A percentile compares a stretch with the other conserved stretches of the same genome.
Evolutionary conservation across 2,797 vertebrate species (phyloP).

Genomic region (Tokudaia tokunoshimensis): DNA sequence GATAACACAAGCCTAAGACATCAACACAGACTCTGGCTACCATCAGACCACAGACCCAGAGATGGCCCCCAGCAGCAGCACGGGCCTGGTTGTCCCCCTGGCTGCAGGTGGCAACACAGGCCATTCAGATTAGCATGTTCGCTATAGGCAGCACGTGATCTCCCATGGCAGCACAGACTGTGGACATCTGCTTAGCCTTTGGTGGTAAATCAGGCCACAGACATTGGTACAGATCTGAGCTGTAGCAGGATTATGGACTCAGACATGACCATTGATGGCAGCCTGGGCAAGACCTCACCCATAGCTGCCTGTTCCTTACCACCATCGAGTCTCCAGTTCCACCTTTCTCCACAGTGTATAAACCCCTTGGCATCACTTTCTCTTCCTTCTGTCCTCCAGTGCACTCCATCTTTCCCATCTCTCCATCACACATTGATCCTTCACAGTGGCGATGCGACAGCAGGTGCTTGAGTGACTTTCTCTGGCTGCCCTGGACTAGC

Average conservation of each 20-base stretch:
- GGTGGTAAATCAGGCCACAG: not conserved
- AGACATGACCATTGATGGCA: not conserved
- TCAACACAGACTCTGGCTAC: not conserved
- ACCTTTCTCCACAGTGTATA: too few species aligned
- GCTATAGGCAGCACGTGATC: not conserved
- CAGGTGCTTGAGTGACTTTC: not conserved
- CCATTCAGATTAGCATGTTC: not conserved
- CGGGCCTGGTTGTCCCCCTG: not conserved
- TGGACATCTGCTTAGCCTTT: not conserved
- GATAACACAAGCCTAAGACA: not conserved
- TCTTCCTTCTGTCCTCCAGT: too few species aligned
- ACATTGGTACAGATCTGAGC: not conserved
- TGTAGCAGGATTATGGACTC: not conserved
- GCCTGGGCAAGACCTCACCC: not conserved
- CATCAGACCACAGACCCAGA: not conserved
- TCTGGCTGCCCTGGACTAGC: not conserved
- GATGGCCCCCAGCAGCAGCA: not conserved
- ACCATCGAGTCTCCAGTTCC: too few species aligned
- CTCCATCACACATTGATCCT: not conserved
- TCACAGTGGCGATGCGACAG: not conserved
- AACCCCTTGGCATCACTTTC: too few species aligned
- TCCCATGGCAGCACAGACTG: not conserved
- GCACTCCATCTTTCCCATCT: too few species aligned
- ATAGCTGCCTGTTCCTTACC: too few species aligned
- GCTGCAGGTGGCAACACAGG: not conserved